These are phyloP conservation scores for Monodelphis domestica DNA, from an alignment of 2,797 vertebrate genomes.

Conservation along the genomic window DNA sequence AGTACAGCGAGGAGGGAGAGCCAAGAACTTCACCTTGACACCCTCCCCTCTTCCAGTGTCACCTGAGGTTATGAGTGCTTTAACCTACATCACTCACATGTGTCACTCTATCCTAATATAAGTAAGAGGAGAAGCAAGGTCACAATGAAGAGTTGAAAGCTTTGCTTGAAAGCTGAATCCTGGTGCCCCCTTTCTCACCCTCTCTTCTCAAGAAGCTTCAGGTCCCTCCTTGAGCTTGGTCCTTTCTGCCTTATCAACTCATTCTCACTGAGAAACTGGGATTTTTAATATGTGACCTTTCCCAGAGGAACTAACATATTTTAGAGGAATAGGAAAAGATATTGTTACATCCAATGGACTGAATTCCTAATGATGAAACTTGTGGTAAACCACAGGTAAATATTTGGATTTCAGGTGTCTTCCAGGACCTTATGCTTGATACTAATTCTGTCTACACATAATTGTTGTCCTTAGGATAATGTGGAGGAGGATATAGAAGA, in stretches of 20 bases:
- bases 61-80: constrained; percentile 65
- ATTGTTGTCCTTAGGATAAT: not conserved
- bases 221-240: not conserved
- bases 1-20: constrained; percentile 72
- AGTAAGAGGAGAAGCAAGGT: constrained; percentile 70
- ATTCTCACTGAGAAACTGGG: not conserved
- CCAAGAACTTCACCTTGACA: constrained; percentile 71
- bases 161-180: not conserved
- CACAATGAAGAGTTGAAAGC: constrained; percentile 18
- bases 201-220: not conserved
- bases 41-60: constrained; percentile 52
- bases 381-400: not conserved
- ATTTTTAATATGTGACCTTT: not conserved
- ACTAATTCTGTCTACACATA: not conserved
- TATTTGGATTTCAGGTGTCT: not conserved
- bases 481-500: not conserved
- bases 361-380: not conserved
- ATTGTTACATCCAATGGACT: not conserved
- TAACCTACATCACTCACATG: constrained; percentile 70
- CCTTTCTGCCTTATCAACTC: too few relatives aligned
- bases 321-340: not conserved
- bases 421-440: not conserved
- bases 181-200: not conserved
- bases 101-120: constrained; percentile 65
- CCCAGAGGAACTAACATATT: not conserved